Evolutionary conservation across 2,888 invertebrate genomes (phyloP).

Genomic region (Cepaea hortensis): DNA sequence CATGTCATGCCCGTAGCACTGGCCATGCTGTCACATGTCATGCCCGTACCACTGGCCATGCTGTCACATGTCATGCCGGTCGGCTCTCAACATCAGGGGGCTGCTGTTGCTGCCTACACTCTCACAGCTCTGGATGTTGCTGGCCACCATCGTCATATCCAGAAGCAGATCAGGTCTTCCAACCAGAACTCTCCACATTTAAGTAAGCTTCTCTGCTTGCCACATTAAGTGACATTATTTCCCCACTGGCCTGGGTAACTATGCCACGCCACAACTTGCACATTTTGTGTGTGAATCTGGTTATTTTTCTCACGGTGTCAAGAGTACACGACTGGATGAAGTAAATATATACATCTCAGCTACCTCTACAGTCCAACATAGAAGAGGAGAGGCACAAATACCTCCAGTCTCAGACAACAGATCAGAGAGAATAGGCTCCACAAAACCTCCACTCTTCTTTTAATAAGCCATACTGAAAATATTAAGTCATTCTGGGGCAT

Average conservation of each 20-base stretch:
- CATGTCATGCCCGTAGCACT: background rate
- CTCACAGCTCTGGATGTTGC: background rate
- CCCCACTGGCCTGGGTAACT: background rate
- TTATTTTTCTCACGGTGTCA: too few relatives aligned
- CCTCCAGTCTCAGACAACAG: too few relatives aligned
- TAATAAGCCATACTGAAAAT: too few relatives aligned
- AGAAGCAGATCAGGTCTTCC: constrained; percentile 12
- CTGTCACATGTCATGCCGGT: constrained; percentile 8
- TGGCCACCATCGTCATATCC: background rate
- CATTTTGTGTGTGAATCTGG: too few relatives aligned
- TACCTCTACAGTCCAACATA: too few relatives aligned
- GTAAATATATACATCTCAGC: too few relatives aligned
- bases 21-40: constrained; percentile 13
- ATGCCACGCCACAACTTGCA: too few relatives aligned
- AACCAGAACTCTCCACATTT: constrained; percentile 4
- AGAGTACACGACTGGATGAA: too few relatives aligned
- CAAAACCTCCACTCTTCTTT: too few relatives aligned
- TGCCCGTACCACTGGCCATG: constrained; percentile 3
- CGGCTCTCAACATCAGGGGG: background rate
- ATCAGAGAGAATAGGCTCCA: too few relatives aligned
- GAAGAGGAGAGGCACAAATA: too few relatives aligned
- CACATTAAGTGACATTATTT: background rate
- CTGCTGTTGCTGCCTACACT: background rate
- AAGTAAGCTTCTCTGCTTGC: background rate
- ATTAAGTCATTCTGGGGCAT: too few relatives aligned